These are phyloP conservation scores for Misgurnus anguillicaudatus DNA, from an alignment of 2,113 vertebrate species.

Conservation along the genomic window DNA sequence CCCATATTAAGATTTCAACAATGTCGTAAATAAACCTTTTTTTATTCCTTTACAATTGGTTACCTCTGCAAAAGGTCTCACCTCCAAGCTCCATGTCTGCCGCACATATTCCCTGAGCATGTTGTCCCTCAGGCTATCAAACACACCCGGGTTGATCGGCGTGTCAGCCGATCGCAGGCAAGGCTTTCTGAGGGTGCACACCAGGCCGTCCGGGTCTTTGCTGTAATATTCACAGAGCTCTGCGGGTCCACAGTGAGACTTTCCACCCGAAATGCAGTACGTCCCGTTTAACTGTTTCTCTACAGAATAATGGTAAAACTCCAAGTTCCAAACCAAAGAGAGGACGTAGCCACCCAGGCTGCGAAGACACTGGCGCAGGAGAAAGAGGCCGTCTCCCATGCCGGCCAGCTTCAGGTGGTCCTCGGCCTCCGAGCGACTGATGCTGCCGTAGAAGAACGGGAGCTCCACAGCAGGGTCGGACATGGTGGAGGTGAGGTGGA, in stretches of 20 bases:
- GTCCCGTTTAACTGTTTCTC: conserved; percentile 94
- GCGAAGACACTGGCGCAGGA: conserved; percentile 91
- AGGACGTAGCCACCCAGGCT: conserved; percentile 94
- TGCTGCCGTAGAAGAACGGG: conserved; percentile 95
- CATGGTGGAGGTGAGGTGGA: conserved; percentile 69
- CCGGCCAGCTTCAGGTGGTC: conserved; percentile 90
- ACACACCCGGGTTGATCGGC: conserved; percentile 78
- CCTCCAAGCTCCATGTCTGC: conserved; percentile 93
- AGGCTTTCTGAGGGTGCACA: conserved; percentile 84
- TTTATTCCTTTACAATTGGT: background rate
- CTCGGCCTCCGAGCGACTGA: conserved; percentile 87
- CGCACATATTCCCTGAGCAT: conserved; percentile 93
- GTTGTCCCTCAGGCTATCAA: conserved; percentile 87
- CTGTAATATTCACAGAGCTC: conserved; percentile 96
- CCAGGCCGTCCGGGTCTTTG: conserved; percentile 88
- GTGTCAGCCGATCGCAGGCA: conserved; percentile 82
- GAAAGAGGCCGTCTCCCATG: conserved; percentile 90
- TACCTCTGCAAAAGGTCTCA: conserved; percentile 58
- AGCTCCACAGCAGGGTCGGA: conserved; percentile 86
- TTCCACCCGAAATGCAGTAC: conserved; percentile 86
- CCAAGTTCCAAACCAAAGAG: conserved; percentile 83
- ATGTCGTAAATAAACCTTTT: background rate
- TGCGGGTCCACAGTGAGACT: conserved; percentile 88
- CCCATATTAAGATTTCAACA: background rate
- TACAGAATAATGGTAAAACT: conserved; percentile 89